Base-by-base conservation (phyloP, 2,888 invertebrate species). In the Lottia gigantea region DNA sequence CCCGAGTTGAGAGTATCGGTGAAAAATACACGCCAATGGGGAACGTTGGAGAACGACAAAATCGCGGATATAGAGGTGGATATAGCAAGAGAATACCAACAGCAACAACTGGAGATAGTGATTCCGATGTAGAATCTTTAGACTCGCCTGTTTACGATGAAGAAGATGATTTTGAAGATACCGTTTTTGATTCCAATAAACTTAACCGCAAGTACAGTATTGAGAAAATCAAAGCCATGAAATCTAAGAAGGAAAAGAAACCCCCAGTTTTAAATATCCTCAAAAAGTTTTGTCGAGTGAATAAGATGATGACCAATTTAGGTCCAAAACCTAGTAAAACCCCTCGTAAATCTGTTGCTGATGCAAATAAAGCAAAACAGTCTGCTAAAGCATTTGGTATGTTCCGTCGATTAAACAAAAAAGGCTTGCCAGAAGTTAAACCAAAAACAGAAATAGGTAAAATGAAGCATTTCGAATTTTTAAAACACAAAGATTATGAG, bases 201-300 rank as follows among this genome's bases (percentile, higher is more conserved):
- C 67, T 72, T 14, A 72, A 72, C 31, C 64, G 23, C 25, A 46
- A 62, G 25, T 73, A 68, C 71, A 73, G 71, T 46, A 64, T 68
- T 23, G 73, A 73, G 62, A 71, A 66, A 23, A 16, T 71, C 12
- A 62, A 49, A 46, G 66, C 46, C 45, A 49, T 67, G 62, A 64
- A 62, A 62, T 26, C 19, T 23, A 23, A 68, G 4, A 55, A 68
- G 62, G 46, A 46, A 49, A 70, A 66, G 45, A 66, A 62, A 26
- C 40, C 62, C 7, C 15, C 23, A 12, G 55, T 70, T 25, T 19
- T 68, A n/a, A 62, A 68, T 15, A 68, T 68, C 16, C 45, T 68
- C 16, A 61, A 62, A 62, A 68, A 62, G 46, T 68, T 26, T 23
- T 68, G 62, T 25, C 62, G 62, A 7, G 62, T 62, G 26, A 40